phyloP scores from a whole-genome alignment of 2,888 invertebrate genomes.

The Chironomus riparius region DNA sequence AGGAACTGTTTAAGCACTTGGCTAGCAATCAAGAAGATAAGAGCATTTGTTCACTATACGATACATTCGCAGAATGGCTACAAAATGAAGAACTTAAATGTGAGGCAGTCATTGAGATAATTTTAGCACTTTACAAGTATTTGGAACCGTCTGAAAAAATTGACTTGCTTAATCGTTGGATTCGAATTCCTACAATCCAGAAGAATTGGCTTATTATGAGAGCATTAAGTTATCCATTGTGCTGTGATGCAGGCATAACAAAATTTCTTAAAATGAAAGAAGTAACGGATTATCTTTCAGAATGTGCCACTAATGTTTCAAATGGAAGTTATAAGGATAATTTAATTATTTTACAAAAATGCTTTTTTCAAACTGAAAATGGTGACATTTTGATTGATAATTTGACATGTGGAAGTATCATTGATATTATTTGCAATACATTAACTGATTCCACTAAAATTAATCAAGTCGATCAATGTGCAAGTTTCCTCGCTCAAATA shows the following conservation, averaged over 20 bases:
- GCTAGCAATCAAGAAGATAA: slow-evolving; percentile 36
- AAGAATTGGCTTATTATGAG: slow-evolving; percentile 36
- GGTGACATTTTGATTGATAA: slow-evolving; percentile 38
- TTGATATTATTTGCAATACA: slow-evolving; percentile 36
- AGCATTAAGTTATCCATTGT: slow-evolving; percentile 39
- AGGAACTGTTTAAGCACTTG: slow-evolving; percentile 44
- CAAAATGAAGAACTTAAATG: slow-evolving; percentile 45
- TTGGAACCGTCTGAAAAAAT: slow-evolving; percentile 48
- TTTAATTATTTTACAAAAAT: slow-evolving; percentile 39
- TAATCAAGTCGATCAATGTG: slow-evolving; percentile 44
- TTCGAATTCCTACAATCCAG: slow-evolving; percentile 35
- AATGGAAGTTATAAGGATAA: slow-evolving; percentile 35
- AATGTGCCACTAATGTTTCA: slow-evolving; percentile 35
- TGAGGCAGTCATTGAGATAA: slow-evolving; percentile 50
- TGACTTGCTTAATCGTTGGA: slow-evolving; percentile 47
- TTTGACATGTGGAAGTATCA: slow-evolving; percentile 36
- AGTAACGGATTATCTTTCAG: slow-evolving; percentile 34
- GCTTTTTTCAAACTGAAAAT: slow-evolving; percentile 41
- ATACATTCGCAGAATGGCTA: slow-evolving; percentile 44
- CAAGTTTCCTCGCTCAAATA: slow-evolving; percentile 47
- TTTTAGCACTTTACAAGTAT: slow-evolving; percentile 52
- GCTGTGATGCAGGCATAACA: slow-evolving; percentile 36
- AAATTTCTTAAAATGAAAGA: slow-evolving; percentile 35
- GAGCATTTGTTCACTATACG: slow-evolving; percentile 33
- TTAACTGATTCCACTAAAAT: slow-evolving; percentile 31